Percentiles rank a stretch among this genome's conserved stretches.
Evolutionary conservation across 64 coral and sea anemone species (phyloP).

Genomic region (Pocillopora damicornis): DNA sequence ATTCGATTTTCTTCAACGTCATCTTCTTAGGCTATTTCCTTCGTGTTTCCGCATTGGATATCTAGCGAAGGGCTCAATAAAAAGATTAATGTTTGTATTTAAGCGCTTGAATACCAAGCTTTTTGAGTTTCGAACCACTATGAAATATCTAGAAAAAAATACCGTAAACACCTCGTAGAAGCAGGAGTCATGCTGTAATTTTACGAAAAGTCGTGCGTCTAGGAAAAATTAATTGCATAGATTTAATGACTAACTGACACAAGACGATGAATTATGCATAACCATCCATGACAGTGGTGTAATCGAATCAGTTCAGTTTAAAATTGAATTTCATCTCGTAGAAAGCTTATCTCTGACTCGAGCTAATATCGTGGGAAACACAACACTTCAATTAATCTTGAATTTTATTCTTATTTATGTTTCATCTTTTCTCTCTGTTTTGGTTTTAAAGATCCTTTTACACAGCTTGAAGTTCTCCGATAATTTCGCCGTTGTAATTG

Average conservation of each 20-base stretch:
- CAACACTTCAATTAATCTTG: not conserved
- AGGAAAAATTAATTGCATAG: not conserved
- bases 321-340: not conserved
- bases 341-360: not conserved
- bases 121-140: not conserved
- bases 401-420: not conserved
- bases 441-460: not conserved
- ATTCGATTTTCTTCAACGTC: constrained; percentile 19
- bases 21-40: constrained; percentile 19
- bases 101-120: not conserved
- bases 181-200: not conserved
- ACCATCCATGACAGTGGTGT: not conserved
- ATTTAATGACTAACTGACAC: not conserved
- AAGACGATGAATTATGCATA: constrained; percentile 16
- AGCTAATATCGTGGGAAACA: not conserved
- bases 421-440: not conserved
- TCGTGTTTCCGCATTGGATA: constrained; percentile 14
- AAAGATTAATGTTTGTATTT: not conserved
- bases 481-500: not conserved
- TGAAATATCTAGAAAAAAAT: not conserved
- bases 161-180: not conserved
- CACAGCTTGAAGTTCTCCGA: not conserved
- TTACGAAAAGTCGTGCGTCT: not conserved
- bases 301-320: constrained; percentile 28
- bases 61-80: constrained; percentile 5